Percentiles rank a stretch among this genome's conserved stretches.
phyloP scores from a whole-genome alignment of 2,888 invertebrate genomes.

The Cistogaster globosa region DNA sequence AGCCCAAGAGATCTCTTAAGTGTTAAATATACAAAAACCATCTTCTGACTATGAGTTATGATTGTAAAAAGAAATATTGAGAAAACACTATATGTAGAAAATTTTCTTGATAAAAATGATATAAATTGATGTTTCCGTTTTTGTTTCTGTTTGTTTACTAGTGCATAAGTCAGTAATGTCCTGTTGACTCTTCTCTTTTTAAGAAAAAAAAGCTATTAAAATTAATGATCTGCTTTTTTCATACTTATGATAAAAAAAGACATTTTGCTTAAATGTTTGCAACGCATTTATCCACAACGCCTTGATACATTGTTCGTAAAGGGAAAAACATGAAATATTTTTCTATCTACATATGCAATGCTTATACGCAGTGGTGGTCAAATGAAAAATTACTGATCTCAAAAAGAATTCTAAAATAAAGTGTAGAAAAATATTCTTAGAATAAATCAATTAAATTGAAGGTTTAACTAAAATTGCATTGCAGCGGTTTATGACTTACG shows the following conservation, averaged over 20 bases:
- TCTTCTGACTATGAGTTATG: conserved; percentile 33
- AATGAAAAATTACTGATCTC: conserved; percentile 37
- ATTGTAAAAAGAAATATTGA: conserved; percentile 5
- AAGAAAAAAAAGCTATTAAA: conserved; percentile 34
- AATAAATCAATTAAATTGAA: conserved; percentile 17
- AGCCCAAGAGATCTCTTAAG: neutral
- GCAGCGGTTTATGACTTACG: conserved; percentile 17
- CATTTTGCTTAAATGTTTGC: too few species aligned
- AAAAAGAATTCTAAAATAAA: neutral
- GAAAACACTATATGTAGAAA: conserved; percentile 14
- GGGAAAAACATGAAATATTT: neutral
- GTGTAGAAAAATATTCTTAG: neutral
- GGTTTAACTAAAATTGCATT: neutral
- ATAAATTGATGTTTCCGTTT: conserved; percentile 39
- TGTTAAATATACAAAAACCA: conserved; percentile 17
- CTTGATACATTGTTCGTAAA: conserved; percentile 24
- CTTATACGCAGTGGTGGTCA: conserved; percentile 29
- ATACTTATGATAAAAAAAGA: neutral
- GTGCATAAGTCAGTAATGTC: conserved; percentile 44
- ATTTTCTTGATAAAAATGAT: conserved; percentile 15
- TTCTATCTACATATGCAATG: conserved; percentile 4
- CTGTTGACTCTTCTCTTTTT: neutral
- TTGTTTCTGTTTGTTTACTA: conserved; percentile 33
- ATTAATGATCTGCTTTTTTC: conserved; percentile 31
- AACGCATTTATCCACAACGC: conserved; percentile 19